Evolutionary conservation across 2,888 invertebrate genomes (phyloP), one percentile per base, ranked within the genome.

Genomic region (Myopa tessellatipennis): DNA sequence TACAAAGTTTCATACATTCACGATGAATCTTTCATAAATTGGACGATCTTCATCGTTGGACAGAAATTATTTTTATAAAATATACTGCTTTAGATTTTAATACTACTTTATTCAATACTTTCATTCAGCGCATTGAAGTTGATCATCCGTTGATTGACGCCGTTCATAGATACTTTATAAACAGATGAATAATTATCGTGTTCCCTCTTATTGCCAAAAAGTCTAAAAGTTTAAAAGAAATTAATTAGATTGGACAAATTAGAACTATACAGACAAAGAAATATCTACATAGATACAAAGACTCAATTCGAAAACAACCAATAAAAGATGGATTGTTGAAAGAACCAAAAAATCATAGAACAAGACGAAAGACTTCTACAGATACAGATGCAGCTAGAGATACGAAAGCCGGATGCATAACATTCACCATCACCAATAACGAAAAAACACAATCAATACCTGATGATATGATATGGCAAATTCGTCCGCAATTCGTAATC

Each of bases 341-440:
- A 36, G 63, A 63, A 63, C 63, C 34, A 10, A 63, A 34, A 36
- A 34, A 34, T 14, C 26, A 63, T 10, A 45, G 10, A 34, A 63
- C 63, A 63, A 63, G 34, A 63, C 50, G 34, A 18, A 26, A 45
- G 45, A 45, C 45, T 45, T 45, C 45, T 45, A n/a, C 16, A n/a
- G 26, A 50, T n/a, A n/a, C 38, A 45, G 16, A 50, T 50, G 10
- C 40, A 40, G 45, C 45, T 45, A 45, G 0, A 45, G 45, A 45
- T 45, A 45, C 45, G 7, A 45, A 45, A 50, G 45, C 40, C 12
- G 45, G 18, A 69, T 50, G 50, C 40, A 69, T 14, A 18, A 69
- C 69, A 50, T 40, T 45, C 40, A 69, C 69, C 69, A 50, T 45
- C 69, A 69, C 40, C 69, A 69, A 69, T 12, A 26, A 40, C 12